A percentile compares a stretch with the other conserved stretches of the same genome.
Conservation (phyloP, 2,113 vertebrate genomes). For the Aspidoscelis tigris region DNA sequence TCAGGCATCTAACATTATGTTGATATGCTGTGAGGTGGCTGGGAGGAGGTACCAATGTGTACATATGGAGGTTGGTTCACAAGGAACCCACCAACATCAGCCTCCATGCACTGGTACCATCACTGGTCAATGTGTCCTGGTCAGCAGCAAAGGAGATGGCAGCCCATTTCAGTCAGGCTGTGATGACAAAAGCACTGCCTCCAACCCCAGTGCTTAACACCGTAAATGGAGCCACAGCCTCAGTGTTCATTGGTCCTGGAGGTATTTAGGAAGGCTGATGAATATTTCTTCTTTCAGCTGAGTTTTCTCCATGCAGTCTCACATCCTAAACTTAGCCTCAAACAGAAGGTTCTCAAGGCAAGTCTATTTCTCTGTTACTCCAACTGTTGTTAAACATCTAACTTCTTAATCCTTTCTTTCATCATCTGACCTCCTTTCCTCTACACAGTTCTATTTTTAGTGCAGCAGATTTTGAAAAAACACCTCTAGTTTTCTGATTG, state of each 20-base stretch:
- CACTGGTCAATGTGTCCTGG: too few species aligned
- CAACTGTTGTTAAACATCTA: conserved; percentile 30
- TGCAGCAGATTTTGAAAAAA: conserved; percentile 19
- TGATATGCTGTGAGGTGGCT: too few species aligned
- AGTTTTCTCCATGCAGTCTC: background rate
- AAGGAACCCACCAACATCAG: too few species aligned
- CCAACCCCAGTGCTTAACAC: too few species aligned
- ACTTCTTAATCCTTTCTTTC: conserved; percentile 33
- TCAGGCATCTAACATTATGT: too few species aligned
- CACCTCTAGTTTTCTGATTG: conserved; percentile 52
- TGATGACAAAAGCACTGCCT: too few species aligned
- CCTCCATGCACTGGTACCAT: too few species aligned
- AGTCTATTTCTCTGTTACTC: conserved; percentile 25
- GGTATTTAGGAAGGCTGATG: background rate
- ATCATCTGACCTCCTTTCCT: conserved; percentile 37
- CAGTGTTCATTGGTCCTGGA: background rate
- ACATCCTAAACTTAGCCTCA: background rate
- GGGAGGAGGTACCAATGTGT: too few species aligned
- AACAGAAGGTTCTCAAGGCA: conserved; percentile 45
- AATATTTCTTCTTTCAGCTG: background rate
- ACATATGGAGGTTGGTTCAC: too few species aligned
- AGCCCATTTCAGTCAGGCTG: too few species aligned
- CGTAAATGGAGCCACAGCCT: too few species aligned
- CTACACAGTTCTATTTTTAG: conserved; percentile 1
- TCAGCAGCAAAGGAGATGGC: too few species aligned